Base-by-base conservation (phyloP, 2,113 vertebrate genomes). In the Strix uralensis region DNA sequence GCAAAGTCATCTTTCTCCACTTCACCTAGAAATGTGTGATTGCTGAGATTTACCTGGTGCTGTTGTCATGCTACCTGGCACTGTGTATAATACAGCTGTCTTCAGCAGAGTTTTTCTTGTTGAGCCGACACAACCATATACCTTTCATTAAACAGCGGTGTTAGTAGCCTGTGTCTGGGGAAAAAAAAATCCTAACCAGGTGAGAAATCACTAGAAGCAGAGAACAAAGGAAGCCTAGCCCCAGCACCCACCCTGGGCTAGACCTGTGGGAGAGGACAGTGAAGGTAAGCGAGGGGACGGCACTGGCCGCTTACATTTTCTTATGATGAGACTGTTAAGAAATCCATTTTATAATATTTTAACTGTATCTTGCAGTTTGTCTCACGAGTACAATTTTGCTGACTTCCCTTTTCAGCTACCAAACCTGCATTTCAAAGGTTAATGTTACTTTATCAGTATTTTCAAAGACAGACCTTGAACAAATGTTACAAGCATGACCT, bases 401-500 rank as follows among this genome's bases (percentile, higher is more conserved):
- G 91, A 61, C 78, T 94, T 96, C 79, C 75, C 71, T 55, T 67
- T 97, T 88, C 57, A 95, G 92, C 97, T 86, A 49, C 55, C 55
- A 61, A 96, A 71, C 78, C 91, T 96, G 92, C 81, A 96, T 97
- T 95, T 97, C 97, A 98, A 98, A 98, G 97, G 97, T 98, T 98
- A 96, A 74, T 32, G 51, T 63, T 90, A 80, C 95, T 97, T 93
- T 92, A 97, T 97, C 97, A 96, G 94, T 97, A 93, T 97, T 97
- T 97, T 96, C 97, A 97, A 94, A 97, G 97, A 72, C 86, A 96
- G 94, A 75, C 96, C 96, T 98, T 98, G 95, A 94, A 90, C 91
- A 89, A 97, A 95, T 72, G 77, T 91, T 96, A 92, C 34, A 0
- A 94, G 58, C 36, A 7, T 81, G 90, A 94, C 97, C 95, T 95